Percentiles rank a stretch among this genome's conserved stretches.
These are phyloP conservation scores for Epinephelus malabaricus DNA, from an alignment of 2,797 vertebrate species.

Conservation along the genomic window DNA sequence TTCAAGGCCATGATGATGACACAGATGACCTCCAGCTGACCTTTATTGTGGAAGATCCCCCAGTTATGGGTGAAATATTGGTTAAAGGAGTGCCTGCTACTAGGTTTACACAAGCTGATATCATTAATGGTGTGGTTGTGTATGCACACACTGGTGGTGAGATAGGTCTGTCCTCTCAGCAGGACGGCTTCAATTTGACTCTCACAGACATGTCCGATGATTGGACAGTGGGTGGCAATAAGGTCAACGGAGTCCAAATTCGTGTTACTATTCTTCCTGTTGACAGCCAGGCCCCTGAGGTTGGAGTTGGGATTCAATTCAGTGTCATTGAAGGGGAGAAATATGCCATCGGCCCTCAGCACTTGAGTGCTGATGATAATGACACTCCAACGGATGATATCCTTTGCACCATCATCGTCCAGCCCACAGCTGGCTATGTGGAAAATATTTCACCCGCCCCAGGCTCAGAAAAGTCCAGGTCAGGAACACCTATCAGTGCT, in stretches of 20 bases:
- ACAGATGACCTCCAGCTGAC: slow-evolving; percentile 93
- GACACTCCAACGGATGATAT: slow-evolving; percentile 93
- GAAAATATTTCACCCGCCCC: slow-evolving; percentile 96
- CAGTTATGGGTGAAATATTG: slow-evolving; percentile 89
- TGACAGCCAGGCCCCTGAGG: slow-evolving; percentile 92
- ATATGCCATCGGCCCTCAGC: slow-evolving; percentile 83
- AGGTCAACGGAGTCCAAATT: slow-evolving; percentile 89
- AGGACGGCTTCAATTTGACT: slow-evolving; percentile 93
- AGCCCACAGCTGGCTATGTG: slow-evolving; percentile 92
- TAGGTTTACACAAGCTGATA: slow-evolving; percentile 93
- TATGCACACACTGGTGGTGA: slow-evolving; percentile 94
- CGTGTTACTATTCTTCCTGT: slow-evolving; percentile 93
- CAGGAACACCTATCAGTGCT: slow-evolving; percentile 92
- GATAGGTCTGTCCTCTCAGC: slow-evolving; percentile 88
- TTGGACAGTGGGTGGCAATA: slow-evolving; percentile 89
- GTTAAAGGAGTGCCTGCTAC: slow-evolving; percentile 88
- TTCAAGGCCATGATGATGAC: slow-evolving; percentile 90
- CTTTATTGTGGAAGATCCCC: slow-evolving; percentile 91
- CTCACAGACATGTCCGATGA: slow-evolving; percentile 94
- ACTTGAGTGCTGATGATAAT: slow-evolving; percentile 89
- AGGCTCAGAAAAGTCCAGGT: slow-evolving; percentile 96
- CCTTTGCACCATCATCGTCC: slow-evolving; percentile 93
- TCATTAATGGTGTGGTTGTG: slow-evolving; percentile 91
- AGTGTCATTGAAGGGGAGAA: slow-evolving; percentile 91
- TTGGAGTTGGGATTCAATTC: slow-evolving; percentile 88